Evolutionary conservation across 2,888 invertebrate genomes (phyloP).

Genomic region (Therioaphis trifolii): DNA sequence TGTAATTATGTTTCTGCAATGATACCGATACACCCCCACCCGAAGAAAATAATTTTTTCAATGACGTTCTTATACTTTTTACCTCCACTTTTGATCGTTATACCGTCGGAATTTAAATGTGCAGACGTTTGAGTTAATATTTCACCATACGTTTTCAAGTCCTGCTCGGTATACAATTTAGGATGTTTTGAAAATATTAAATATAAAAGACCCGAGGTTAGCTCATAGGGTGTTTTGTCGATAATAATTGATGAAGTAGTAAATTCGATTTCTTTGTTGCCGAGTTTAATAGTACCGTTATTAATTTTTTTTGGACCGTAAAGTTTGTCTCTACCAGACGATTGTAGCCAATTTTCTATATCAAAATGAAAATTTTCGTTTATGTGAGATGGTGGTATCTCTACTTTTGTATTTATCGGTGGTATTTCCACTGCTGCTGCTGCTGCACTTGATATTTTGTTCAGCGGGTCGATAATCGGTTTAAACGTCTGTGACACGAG

Average conservation of each 20-base stretch:
- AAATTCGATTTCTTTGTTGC: not conserved
- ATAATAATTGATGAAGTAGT: too few species aligned
- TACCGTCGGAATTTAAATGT: not conserved
- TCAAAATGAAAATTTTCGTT: not conserved
- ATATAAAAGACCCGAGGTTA: not conserved
- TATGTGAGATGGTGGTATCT: not conserved
- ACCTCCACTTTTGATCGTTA: too few species aligned
- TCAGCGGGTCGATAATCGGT: not conserved
- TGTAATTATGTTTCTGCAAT: not conserved
- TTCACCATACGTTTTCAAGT: not conserved
- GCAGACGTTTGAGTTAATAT: not conserved
- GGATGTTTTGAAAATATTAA: conserved; percentile 9
- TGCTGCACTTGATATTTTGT: not conserved
- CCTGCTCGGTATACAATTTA: not conserved
- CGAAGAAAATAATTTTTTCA: not conserved
- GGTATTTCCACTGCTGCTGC: not conserved
- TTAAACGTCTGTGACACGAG: too few species aligned
- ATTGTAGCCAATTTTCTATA: not conserved
- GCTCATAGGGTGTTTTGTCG: not conserved
- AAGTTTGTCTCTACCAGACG: not conserved
- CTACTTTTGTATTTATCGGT: too few species aligned
- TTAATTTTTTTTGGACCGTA: not conserved
- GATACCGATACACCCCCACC: not conserved
- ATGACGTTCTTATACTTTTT: not conserved
- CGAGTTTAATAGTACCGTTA: not conserved